Evolutionary conservation across 2,797 vertebrate species (phyloP).

Genomic region (Rachycentron canadum): DNA sequence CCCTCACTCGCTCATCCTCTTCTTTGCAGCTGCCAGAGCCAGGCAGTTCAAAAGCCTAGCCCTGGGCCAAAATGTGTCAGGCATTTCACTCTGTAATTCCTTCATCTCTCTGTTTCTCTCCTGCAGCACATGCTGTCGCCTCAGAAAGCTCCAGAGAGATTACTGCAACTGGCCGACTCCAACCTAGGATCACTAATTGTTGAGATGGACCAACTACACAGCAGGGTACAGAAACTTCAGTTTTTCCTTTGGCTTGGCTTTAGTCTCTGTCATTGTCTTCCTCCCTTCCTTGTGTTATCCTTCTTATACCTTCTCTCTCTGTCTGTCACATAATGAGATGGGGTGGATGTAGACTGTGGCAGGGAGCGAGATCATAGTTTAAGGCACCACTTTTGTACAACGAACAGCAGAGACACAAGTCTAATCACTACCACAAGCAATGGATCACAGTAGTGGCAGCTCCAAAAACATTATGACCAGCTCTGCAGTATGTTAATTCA

Average conservation of each 20-base stretch:
- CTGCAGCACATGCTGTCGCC: constrained; percentile 94
- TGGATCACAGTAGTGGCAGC: not conserved
- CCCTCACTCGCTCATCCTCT: constrained; percentile 25
- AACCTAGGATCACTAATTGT: constrained; percentile 92
- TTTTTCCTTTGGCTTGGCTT: constrained; percentile 29
- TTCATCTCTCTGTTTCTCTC: constrained; percentile 60
- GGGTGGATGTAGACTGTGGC: constrained; percentile 15
- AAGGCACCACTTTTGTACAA: constrained; percentile 8
- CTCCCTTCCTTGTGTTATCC: constrained; percentile 21
- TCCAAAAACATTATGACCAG: not conserved
- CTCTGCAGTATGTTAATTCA: not conserved
- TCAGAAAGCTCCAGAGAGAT: constrained; percentile 93
- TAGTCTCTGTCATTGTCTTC: constrained; percentile 17
- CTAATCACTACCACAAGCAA: not conserved
- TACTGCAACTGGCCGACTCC: constrained; percentile 92
- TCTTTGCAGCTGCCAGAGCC: constrained; percentile 36
- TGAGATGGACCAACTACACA: constrained; percentile 96
- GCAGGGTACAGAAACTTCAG: constrained; percentile 85
- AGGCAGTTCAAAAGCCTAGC: constrained; percentile 59
- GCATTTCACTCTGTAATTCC: constrained; percentile 61
- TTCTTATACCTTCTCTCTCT: constrained; percentile 7
- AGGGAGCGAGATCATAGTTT: constrained; percentile 18
- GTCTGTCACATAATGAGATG: constrained; percentile 9
- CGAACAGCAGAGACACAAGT: constrained; percentile 16
- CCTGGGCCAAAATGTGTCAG: constrained; percentile 61